phyloP scores from a whole-genome alignment of 2,797 vertebrate species.

The Poecilia wingei region DNA sequence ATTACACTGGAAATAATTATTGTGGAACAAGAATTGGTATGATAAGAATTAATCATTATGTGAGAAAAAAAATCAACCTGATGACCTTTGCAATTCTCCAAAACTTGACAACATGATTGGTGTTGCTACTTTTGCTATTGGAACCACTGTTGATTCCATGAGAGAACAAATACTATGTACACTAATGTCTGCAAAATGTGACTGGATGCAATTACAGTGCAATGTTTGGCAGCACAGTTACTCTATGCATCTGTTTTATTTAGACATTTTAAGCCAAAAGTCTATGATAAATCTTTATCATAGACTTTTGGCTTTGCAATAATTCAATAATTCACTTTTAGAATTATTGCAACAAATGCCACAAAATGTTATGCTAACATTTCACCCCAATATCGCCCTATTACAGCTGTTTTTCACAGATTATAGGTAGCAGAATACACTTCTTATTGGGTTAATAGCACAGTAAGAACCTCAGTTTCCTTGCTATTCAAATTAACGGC shows the following conservation, averaged over 20 bases:
- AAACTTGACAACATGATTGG: neutral
- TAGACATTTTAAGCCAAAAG: neutral
- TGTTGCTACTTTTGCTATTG: neutral
- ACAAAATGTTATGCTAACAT: neutral
- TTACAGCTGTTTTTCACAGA: neutral
- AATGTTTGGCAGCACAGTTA: neutral
- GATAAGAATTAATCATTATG: neutral
- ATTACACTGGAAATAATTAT: neutral
- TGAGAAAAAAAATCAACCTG: neutral
- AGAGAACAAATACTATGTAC: neutral
- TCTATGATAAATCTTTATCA: neutral
- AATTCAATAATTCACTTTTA: neutral
- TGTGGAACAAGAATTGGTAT: neutral
- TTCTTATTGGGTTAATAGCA: constrained; percentile 16
- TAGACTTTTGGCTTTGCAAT: too few relatives aligned
- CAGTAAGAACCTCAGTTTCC: constrained; percentile 8
- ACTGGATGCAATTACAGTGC: neutral
- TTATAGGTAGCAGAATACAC: neutral
- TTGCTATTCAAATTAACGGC: constrained; percentile 35
- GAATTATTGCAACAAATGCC: neutral
- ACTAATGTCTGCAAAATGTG: neutral
- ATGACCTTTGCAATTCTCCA: neutral
- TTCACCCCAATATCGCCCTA: neutral
- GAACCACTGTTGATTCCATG: neutral
- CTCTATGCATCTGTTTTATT: neutral